These are phyloP conservation scores for Gymnarchus niloticus DNA, from an alignment of 2,113 vertebrate genomes.

Conservation along the genomic window DNA sequence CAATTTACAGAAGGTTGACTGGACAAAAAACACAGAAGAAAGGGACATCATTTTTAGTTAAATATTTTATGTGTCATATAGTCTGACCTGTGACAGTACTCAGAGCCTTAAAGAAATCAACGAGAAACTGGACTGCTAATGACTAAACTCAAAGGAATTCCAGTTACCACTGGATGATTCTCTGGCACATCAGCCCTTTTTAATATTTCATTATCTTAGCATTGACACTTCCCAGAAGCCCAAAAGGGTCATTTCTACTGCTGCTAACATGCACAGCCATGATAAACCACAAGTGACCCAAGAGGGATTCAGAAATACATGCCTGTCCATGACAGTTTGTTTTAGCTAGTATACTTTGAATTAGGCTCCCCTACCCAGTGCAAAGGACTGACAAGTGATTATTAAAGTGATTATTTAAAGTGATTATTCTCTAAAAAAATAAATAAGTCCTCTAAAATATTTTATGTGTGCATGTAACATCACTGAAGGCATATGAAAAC, in stretches of 20 bases:
- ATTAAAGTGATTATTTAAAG: too few species aligned
- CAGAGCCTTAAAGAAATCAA: slow-evolving; percentile 35
- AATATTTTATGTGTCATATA: slow-evolving; percentile 8
- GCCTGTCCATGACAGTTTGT: slow-evolving; percentile 33
- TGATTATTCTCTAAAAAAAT: not conserved
- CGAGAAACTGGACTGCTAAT: slow-evolving; percentile 34
- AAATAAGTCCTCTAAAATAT: not conserved
- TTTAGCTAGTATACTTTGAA: not conserved
- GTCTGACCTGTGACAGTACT: slow-evolving; percentile 41
- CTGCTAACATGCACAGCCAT: slow-evolving; percentile 31
- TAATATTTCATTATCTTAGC: slow-evolving; percentile 48
- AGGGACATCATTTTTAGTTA: not conserved
- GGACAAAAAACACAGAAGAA: not conserved
- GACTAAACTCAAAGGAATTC: slow-evolving; percentile 43
- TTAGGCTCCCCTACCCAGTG: not conserved
- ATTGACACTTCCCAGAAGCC: slow-evolving; percentile 43
- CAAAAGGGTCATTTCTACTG: slow-evolving; percentile 42
- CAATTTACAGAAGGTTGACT: not conserved
- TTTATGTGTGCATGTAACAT: not conserved
- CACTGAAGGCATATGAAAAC: not conserved
- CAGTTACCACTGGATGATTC: slow-evolving; percentile 42
- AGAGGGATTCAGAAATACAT: slow-evolving; percentile 31
- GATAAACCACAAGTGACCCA: slow-evolving; percentile 30
- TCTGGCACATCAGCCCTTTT: slow-evolving; percentile 39
- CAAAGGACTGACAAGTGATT: not conserved